Evolutionary conservation across 2,888 invertebrate species (phyloP), one percentile per base, ranked within the genome.

Genomic region (Parnassius glacialis): DNA sequence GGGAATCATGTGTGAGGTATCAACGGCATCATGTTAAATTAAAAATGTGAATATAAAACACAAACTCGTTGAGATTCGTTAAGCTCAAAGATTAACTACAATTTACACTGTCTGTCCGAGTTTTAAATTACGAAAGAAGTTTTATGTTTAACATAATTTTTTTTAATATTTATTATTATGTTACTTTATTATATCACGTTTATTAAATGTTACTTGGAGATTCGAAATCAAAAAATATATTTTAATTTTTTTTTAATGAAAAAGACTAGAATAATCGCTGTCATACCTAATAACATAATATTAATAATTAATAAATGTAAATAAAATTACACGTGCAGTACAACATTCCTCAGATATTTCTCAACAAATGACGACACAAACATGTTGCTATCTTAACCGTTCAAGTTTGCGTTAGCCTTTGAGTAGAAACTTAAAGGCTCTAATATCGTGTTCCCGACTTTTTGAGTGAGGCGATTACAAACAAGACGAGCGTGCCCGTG

Each of bases 401-500:
- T 61, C 57, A 52, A 52, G 57, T 61, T 57, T 53, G 57, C 61
- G 43, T 59, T 61, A 65, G 59, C 62, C 51, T 52, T 62, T 65
- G 58, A 65, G 54, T 64, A 52, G 59, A 60, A 60, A 72, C 69
- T 71, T 74, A 76, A 72, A 78, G 72, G 70, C 64, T 74, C 72
- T 80, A 78, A 78, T 75, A 76, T 75, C 77, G 74, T 74, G 77
- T 80, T 74, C 74, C 69, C 75, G 70, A 71, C 68, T 72, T 69
- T 70, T 72, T 68, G 68, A 70, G 73, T 71, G 67, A 66, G 71
- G 69, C 67, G 78, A 78, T 78, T 75, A 84, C 81, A 80, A 79
- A 77, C 74, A 78, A 78, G 78, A 73, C 67, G 66, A 67, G 70
- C 74, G 74, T 75, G 73, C 65, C 68, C 69, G 68, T 69, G 47